Evolutionary conservation across 2,113 vertebrate genomes (phyloP).

Genomic region (Ctenomys sociabilis): DNA sequence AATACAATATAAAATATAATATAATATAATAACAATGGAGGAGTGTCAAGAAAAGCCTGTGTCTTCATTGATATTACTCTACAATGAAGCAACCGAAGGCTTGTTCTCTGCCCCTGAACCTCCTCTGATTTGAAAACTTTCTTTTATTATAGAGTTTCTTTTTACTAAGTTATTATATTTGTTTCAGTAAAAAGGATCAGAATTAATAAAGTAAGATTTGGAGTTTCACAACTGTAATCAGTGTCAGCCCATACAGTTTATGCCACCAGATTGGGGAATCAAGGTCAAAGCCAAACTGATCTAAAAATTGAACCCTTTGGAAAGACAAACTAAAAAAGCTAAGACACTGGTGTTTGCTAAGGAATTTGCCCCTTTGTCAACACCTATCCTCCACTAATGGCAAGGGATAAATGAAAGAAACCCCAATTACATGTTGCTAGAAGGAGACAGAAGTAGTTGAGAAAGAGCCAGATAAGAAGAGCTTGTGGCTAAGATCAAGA

Average conservation of each 20-base stretch:
- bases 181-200: not conserved
- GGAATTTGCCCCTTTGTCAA: not conserved
- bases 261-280: constrained; percentile 13
- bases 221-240: not conserved
- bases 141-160: not conserved
- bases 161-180: not conserved
- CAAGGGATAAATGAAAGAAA: not conserved
- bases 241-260: constrained; percentile 30
- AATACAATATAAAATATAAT: no score
- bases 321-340: not conserved
- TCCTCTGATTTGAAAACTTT: not conserved
- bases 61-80: not conserved
- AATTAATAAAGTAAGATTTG: not conserved
- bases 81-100: not conserved
- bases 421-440: not conserved
- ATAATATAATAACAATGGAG: not conserved
- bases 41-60: not conserved
- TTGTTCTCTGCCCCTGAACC: not conserved
- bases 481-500: not conserved
- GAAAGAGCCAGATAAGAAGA: not conserved
- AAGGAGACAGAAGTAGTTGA: not conserved
- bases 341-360: not conserved
- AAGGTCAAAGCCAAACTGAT: constrained; percentile 24
- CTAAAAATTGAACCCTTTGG: not conserved
- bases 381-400: not conserved